A percentile compares a stretch with the other conserved stretches of the same genome.
phyloP scores from a whole-genome alignment of 2,797 vertebrate species.

The Hippoglossus hippoglossus region DNA sequence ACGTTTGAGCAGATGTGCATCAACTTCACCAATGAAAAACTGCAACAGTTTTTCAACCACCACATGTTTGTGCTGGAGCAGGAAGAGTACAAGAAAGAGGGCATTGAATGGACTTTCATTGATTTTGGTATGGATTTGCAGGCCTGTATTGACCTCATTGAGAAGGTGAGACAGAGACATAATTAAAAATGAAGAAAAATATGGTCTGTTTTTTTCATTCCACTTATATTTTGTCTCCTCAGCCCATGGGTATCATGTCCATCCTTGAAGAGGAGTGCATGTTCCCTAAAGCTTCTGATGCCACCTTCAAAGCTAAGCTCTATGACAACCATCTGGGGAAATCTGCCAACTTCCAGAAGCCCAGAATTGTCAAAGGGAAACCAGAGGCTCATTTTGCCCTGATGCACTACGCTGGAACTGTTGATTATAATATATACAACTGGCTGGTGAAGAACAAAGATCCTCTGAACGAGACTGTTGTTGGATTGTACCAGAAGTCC shows the following conservation, averaged over 20 bases:
- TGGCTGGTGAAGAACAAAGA: slow-evolving; percentile 91
- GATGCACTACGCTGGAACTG: slow-evolving; percentile 86
- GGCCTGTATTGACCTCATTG: slow-evolving; percentile 82
- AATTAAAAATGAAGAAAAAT: neutral
- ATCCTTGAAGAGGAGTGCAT: slow-evolving; percentile 98
- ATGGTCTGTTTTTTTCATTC: neutral
- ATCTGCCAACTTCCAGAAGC: slow-evolving; percentile 87
- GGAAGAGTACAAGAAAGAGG: slow-evolving; percentile 87
- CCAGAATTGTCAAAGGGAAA: slow-evolving; percentile 86
- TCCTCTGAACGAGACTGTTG: slow-evolving; percentile 88
- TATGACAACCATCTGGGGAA: slow-evolving; percentile 90
- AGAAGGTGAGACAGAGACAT: slow-evolving; percentile 67
- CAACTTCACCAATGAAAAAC: slow-evolving; percentile 92
- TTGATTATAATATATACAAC: slow-evolving; percentile 88
- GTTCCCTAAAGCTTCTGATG: slow-evolving; percentile 90
- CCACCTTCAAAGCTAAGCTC: slow-evolving; percentile 89
- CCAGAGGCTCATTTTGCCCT: slow-evolving; percentile 88
- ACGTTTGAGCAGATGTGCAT: slow-evolving; percentile 93
- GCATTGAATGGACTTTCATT: slow-evolving; percentile 83
- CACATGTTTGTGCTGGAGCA: slow-evolving; percentile 90
- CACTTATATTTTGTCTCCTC: neutral
- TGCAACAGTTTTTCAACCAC: slow-evolving; percentile 90
- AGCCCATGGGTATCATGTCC: slow-evolving; percentile 93
- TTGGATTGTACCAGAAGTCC: slow-evolving; percentile 88
- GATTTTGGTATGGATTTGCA: slow-evolving; percentile 83